A percentile compares a stretch with the other conserved stretches of the same genome.
phyloP scores from a whole-genome alignment of 2,113 vertebrate genomes.

The Oryzias javanicus region DNA sequence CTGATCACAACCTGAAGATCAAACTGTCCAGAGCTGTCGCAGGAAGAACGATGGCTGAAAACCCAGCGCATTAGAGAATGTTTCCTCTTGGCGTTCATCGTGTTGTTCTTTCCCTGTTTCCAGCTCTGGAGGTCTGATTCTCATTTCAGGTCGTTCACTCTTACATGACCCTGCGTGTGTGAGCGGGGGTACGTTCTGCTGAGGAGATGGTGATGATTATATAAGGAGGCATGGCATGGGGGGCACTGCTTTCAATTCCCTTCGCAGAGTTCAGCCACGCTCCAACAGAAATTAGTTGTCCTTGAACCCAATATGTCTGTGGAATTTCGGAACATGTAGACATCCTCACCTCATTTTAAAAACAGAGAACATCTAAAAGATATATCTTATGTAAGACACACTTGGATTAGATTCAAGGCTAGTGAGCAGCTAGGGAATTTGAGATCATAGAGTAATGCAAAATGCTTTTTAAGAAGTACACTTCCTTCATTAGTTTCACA shows the following conservation, averaged over 20 bases:
- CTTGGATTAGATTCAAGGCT: conserved; percentile 61
- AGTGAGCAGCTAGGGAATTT: conserved; percentile 33
- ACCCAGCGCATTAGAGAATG: conserved; percentile 39
- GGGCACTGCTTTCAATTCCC: conserved; percentile 52
- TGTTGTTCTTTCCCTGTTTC: conserved; percentile 34
- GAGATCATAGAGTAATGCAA: conserved; percentile 40
- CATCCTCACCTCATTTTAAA: conserved; percentile 52
- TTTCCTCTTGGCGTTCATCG: conserved; percentile 54
- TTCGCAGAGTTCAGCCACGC: conserved; percentile 38
- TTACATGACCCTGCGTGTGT: conserved; percentile 46
- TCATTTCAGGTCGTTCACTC: conserved; percentile 52
- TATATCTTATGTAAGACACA: conserved; percentile 51
- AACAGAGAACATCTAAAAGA: conserved; percentile 50
- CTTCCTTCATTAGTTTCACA: conserved; percentile 57
- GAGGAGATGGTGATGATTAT: conserved; percentile 45
- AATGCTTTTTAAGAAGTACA: conserved; percentile 38
- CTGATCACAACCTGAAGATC: conserved; percentile 19
- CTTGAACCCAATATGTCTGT: conserved; percentile 50
- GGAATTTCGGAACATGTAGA: conserved; percentile 42
- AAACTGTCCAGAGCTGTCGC: conserved; percentile 8
- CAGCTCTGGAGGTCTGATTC: conserved; percentile 52
- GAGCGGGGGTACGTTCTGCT: conserved; percentile 53
- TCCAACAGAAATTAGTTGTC: conserved; percentile 42
- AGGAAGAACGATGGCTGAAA: conserved; percentile 32
- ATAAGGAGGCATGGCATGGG: conserved; percentile 46